Conservation (phyloP, 1,140 invertebrate species). For the Archivesica marissinica region DNA sequence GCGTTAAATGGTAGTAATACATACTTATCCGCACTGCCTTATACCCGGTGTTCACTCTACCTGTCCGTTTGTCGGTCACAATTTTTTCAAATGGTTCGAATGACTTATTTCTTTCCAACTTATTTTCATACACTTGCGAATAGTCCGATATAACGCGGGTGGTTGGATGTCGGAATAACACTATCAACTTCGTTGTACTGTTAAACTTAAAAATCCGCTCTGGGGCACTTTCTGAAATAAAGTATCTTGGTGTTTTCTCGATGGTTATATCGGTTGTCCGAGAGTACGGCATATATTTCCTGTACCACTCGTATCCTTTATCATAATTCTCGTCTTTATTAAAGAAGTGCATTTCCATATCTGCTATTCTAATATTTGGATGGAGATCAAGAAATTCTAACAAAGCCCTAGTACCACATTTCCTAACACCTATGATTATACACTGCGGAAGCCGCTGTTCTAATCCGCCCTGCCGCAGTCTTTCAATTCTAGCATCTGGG, state of each 20-base stretch:
- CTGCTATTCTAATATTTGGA: slow-evolving; percentile 78
- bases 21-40: slow-evolving; percentile 81
- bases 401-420: slow-evolving; percentile 83
- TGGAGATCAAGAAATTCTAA: slow-evolving; percentile 82
- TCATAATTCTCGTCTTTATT: slow-evolving; percentile 82
- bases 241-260: slow-evolving; percentile 86
- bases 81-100: slow-evolving; percentile 78
- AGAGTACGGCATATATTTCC: slow-evolving; percentile 81
- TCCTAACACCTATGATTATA: slow-evolving; percentile 83
- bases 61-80: slow-evolving; percentile 76
- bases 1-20: slow-evolving; percentile 81
- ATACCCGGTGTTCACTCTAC: slow-evolving; percentile 76
- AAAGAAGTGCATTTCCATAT: slow-evolving; percentile 82
- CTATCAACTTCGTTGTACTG: slow-evolving; percentile 92
- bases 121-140: slow-evolving; percentile 87
- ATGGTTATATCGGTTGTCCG: slow-evolving; percentile 83
- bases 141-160: slow-evolving; percentile 97
- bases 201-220: slow-evolving; percentile 94
- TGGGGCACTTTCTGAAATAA: slow-evolving; percentile 89
- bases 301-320: slow-evolving; percentile 84
- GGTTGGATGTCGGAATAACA: slow-evolving; percentile 95
- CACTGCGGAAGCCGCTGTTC: slow-evolving; percentile 71
- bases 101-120: slow-evolving; percentile 76
- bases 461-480: slow-evolving; percentile 15
- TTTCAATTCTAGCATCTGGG: slow-evolving; percentile 18